Percentiles rank a stretch among this genome's conserved stretches.
Evolutionary conservation across 2,888 invertebrate species (phyloP).

Genomic region (Acleris laterana): DNA sequence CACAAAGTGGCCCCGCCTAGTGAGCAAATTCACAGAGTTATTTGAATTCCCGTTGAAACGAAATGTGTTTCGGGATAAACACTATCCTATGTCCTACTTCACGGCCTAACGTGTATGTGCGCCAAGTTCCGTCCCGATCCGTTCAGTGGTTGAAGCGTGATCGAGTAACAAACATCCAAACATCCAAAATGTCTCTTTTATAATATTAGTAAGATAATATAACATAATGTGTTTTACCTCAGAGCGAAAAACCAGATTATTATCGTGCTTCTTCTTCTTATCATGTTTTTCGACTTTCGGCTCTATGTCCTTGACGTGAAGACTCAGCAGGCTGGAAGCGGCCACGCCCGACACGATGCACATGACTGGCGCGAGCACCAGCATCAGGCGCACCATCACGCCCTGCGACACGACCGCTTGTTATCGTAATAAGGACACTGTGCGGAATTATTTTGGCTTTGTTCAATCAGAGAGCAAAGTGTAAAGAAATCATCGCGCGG

Average conservation of each 20-base stretch:
- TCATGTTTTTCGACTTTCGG: conserved; percentile 88
- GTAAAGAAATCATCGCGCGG: conserved; percentile 79
- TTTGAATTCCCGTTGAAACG: too few species aligned
- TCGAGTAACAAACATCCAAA: too few species aligned
- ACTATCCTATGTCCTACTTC: too few species aligned
- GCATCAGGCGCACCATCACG: conserved; percentile 99
- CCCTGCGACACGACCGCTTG: conserved; percentile 85
- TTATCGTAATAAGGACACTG: neutral
- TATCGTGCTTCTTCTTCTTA: conserved; percentile 87
- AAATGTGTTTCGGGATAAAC: too few species aligned
- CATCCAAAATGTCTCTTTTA: too few species aligned
- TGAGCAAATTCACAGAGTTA: too few species aligned
- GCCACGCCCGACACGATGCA: conserved; percentile 98
- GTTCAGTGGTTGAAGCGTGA: too few species aligned
- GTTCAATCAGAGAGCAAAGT: conserved; percentile 86
- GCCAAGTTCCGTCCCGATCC: too few species aligned
- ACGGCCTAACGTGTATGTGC: too few species aligned
- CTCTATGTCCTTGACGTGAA: conserved; percentile 93
- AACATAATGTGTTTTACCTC: conserved; percentile 75
- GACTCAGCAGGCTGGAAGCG: conserved; percentile 91
- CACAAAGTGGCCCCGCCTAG: too few species aligned
- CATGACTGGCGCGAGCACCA: conserved; percentile 99
- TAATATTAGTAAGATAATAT: too few species aligned
- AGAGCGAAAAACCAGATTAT: conserved; percentile 90
- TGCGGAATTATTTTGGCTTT: neutral